phyloP scores from a whole-genome alignment of 2,888 invertebrate species.

The Nomada hirtipes region DNA sequence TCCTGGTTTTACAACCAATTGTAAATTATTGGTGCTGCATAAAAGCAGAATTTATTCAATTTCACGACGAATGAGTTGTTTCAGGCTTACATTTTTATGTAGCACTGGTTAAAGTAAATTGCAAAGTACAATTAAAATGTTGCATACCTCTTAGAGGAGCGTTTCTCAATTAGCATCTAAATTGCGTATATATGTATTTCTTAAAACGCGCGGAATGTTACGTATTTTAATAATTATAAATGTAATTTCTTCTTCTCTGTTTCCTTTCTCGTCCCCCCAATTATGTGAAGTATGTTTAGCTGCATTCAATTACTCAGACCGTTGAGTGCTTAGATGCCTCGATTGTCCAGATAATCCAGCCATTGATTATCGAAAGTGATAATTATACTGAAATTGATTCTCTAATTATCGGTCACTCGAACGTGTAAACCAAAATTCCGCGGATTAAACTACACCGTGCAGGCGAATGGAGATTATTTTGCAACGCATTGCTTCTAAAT shows the following conservation, averaged over 20 bases:
- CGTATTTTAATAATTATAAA: background rate
- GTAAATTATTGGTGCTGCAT: background rate
- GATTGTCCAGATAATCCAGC: background rate
- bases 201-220: background rate
- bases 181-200: background rate
- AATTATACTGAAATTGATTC: background rate
- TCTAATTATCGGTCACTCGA: background rate
- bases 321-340: background rate
- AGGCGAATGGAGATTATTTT: background rate
- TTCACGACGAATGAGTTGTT: background rate
- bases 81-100: background rate
- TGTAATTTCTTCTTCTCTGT: background rate
- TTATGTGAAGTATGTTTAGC: constrained; percentile 4
- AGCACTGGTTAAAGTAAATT: background rate
- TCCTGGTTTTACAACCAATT: background rate
- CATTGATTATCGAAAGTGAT: background rate
- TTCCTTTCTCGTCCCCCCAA: background rate
- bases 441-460: background rate
- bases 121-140: background rate
- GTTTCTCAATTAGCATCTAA: background rate
- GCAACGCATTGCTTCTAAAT: too few relatives aligned
- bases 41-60: background rate
- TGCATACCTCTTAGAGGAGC: background rate
- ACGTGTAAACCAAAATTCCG: constrained; percentile 1
- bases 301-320: background rate